Evolutionary conservation across 2,888 invertebrate genomes (phyloP), one percentile per base, ranked within the genome.

Genomic region (Agrilus mali): DNA sequence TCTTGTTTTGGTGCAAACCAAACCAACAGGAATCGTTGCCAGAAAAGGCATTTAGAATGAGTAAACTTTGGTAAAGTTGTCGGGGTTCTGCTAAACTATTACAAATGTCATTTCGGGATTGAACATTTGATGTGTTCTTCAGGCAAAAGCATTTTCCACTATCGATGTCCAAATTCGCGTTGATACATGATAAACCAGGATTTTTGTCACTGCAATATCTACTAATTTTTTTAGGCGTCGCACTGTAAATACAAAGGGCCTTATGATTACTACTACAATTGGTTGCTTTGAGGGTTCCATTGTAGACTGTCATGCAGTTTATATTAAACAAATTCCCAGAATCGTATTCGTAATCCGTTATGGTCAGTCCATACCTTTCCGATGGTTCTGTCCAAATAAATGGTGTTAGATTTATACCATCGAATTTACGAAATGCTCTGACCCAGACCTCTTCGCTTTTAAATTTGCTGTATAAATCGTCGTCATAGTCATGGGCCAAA

Each of bases 81-180:
- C 33, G 16, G 4, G 48, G 46, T 32, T 48, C 48, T 4, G 48
- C 48, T 12, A 48, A 38, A 16, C 45, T 44, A 14, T 35, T 1
- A 20, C 48, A 48, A 37, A 48, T 44, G 10, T 20, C 17, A 16
- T 44, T 27, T 35, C 44, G 33, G 2, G 41, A 7, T 6, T 40
- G 7, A 15, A 32, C 2, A 13, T 37, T 20, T 2, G 33, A 41
- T n/a, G 20, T 36, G n/a, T 16, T 17, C 7, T 40, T 39, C 22
- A 32, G 7, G 17, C 48, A 48, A 17, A 33, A 48, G 16, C 48
- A 48, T 15, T 42, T 43, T 27, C 27, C 27, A 22, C 43, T 45
- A 16, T 43, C 43, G 14, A 43, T 39, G 27, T 43, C 33, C 13
- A 47, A 43, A 14, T 16, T 39, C 14, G 41, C 39, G 13, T 45